Conservation (phyloP, 2,888 invertebrate species). For the Drosophila mulleri region DNA sequence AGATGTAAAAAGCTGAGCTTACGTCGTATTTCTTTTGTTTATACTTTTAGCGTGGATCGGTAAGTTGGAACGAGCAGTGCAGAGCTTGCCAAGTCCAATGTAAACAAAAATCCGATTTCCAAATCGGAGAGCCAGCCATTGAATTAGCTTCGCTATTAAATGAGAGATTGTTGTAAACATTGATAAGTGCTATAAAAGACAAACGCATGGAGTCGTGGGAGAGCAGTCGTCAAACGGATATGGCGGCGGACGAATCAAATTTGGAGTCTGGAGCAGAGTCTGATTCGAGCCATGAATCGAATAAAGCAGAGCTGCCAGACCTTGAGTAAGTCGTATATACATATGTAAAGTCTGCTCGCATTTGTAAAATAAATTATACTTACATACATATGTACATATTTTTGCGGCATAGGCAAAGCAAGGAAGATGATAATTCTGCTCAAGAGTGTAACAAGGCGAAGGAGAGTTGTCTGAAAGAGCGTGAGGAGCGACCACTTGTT, state of each 20-base stretch:
- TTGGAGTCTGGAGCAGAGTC: slow-evolving; percentile 12
- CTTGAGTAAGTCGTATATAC: slow-evolving; percentile 31
- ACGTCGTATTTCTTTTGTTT: background rate
- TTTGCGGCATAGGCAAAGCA: background rate
- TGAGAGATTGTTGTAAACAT: slow-evolving; percentile 48
- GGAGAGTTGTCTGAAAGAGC: slow-evolving; percentile 15
- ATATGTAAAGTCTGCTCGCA: background rate
- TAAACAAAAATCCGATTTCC: slow-evolving; percentile 30
- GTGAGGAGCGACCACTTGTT: slow-evolving; percentile 59
- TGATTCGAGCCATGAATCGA: background rate
- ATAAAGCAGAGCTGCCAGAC: background rate
- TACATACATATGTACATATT: too few species aligned
- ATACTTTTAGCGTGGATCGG: slow-evolving; percentile 12
- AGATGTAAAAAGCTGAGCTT: background rate
- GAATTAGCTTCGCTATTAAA: slow-evolving; percentile 3
- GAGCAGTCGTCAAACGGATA: slow-evolving; percentile 54
- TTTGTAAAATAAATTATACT: background rate
- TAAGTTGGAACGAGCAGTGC: background rate
- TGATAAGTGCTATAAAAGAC: slow-evolving; percentile 38
- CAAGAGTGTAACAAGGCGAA: background rate
- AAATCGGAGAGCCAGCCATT: slow-evolving; percentile 5
- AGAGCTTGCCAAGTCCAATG: slow-evolving; percentile 10
- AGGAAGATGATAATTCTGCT: background rate
- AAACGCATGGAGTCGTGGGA: slow-evolving; percentile 2
- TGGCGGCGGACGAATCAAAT: slow-evolving; percentile 41